Conservation (phyloP, 2,888 invertebrate genomes). For the Mesopsocus fuscifrons region DNA sequence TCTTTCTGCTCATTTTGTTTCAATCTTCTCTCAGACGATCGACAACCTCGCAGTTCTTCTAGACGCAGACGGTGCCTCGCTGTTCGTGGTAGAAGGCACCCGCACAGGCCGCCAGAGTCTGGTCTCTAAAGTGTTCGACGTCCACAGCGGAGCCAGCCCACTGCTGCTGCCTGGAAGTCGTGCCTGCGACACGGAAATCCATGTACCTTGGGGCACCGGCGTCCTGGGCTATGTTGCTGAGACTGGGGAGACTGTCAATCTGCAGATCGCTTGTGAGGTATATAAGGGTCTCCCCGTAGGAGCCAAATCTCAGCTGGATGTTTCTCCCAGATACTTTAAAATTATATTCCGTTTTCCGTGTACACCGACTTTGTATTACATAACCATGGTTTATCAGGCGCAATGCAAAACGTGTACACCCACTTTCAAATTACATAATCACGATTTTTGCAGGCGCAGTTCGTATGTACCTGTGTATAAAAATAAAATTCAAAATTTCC, state of each 20-base stretch:
- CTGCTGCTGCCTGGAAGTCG: conserved; percentile 23
- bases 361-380: no score
- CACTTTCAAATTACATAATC: no score
- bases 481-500: no score
- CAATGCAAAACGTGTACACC: no score
- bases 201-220: conserved; percentile 30
- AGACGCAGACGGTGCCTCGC: conserved; percentile 29
- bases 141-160: conserved; percentile 27
- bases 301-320: no score
- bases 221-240: conserved; percentile 31
- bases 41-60: conserved; percentile 28
- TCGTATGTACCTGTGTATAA: no score
- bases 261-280: conserved; percentile 28
- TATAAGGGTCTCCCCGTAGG: no score
- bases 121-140: conserved; percentile 31
- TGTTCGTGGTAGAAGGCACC: conserved; percentile 29
- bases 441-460: no score
- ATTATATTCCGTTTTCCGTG: no score
- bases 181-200: conserved; percentile 24
- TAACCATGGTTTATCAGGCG: no score
- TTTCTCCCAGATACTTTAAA: no score
- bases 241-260: conserved; percentile 28
- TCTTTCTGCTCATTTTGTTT: no score
- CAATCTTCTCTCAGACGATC: conserved; percentile 22
- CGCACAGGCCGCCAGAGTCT: conserved; percentile 24